Evolutionary conservation across 2,113 vertebrate genomes (phyloP), one percentile per base, ranked within the genome.

Genomic region (Nibea albiflora): DNA sequence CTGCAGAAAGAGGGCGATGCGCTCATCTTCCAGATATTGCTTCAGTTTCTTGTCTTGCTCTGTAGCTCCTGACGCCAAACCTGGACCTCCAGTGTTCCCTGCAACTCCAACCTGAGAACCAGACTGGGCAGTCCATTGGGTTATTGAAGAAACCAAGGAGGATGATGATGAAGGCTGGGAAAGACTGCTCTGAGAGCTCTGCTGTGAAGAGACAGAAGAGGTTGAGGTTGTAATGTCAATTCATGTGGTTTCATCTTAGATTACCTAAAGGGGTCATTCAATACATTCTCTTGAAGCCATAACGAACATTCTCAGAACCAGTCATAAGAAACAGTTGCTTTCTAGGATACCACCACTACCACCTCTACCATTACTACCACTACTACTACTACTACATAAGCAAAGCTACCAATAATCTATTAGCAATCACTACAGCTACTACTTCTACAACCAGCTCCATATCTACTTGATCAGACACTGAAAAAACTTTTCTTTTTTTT

Each of bases 21-120:
- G 95, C 92, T 99, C 98, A 0, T 99, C 98, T 50, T 99, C 97
- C 88, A 99, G 93, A 90, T 99, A 99, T 94, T 99, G 98, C 92
- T 98, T 99, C 89, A 98, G 95, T 4, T 95, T 96, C 52, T 95
- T 93, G 84, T 99, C 98, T 88, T 97, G 97, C 85, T 97, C 98
- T 2, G 90, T 84, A 1, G 84, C 85, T n/a, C 74, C 88, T 9
- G 77, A 15, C 3, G 58, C 88, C 75, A 24, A 24, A 63, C 75
- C 57, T 1, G 80, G 35, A 50, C 72, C 81, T 74, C 83, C 84
- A 3, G 77, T 65, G 73, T 42, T 83, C 83, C 87, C 72, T 4
- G 80, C 72, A 4, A 74, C 88, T 54, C 90, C 92, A 12, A 88
- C 73, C 26, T 3, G 22, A 77, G 86, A 76, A 26, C 65, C 39